Base-by-base conservation (phyloP, 2,888 invertebrate species). In the Steinernema scapterisci region DNA sequence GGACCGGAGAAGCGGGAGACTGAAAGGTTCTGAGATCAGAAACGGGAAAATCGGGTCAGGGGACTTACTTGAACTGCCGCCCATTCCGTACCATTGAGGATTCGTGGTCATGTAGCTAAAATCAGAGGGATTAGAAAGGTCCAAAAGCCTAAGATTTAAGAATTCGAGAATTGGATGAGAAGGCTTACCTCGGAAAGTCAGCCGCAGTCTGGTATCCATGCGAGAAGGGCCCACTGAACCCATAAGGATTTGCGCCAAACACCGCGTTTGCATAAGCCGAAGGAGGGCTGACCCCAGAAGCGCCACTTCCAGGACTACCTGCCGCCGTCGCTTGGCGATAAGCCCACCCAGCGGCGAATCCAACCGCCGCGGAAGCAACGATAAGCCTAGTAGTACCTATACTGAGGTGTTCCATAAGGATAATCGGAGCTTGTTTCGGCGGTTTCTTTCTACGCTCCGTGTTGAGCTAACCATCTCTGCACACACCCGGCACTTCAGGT, bases 1-100 rank as follows among this genome's bases (percentile, higher is more conserved):
- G 56, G 46, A n/a, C 77, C 45, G 16, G 71, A 74, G 52, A 78
- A 56, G 45, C 78, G 77, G 27, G 78, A 72, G 25, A 78, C n/a
- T n/a, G n/a, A n/a, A n/a, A n/a, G n/a, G n/a, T n/a, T n/a, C n/a
- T n/a, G n/a, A n/a, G n/a, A n/a, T n/a, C n/a, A n/a, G n/a, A n/a
- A n/a, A n/a, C n/a, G n/a, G n/a, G n/a, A n/a, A n/a, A n/a, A n/a
- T n/a, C n/a, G n/a, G n/a, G n/a, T n/a, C n/a, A n/a, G n/a, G n/a
- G n/a, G n/a, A n/a, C n/a, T n/a, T n/a, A n/a, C n/a, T 63, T 16
- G 63, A 63, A 13, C 31, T 38, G 38, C 63, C 63, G 6, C 63
- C 63, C 63, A 63, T 63, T 21, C 63, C 63, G 63, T 63, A 63
- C 63, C 63, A 63, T 63, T 63, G 63, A 16, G 63, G 63, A 7